Conservation (phyloP, 2,113 vertebrate genomes). For the Catharus bicknelli region DNA sequence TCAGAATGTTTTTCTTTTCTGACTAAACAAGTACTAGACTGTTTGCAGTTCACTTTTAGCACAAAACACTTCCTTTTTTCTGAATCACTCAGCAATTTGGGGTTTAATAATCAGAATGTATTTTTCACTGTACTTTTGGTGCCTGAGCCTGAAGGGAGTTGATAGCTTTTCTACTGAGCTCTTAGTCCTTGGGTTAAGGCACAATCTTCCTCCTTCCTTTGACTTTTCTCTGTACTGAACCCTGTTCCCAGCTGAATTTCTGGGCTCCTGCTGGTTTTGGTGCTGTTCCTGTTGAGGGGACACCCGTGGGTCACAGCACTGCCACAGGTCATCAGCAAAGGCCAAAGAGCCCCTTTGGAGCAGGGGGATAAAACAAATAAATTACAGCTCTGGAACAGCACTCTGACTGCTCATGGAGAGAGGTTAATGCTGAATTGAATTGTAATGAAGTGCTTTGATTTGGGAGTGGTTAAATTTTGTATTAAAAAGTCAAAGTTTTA, state of each 20-base stretch:
- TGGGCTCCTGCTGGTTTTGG: not conserved
- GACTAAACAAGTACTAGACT: not conserved
- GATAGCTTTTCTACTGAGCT: not conserved
- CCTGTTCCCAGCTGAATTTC: not conserved
- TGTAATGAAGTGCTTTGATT: constrained; percentile 32
- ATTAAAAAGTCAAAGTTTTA: not conserved
- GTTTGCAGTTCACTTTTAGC: not conserved
- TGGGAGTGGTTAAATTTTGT: constrained; percentile 14
- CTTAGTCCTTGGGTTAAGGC: not conserved
- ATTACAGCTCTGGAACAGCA: not conserved
- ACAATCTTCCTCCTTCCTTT: not conserved
- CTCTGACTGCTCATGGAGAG: not conserved
- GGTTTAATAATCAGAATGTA: not conserved
- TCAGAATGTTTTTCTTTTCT: not conserved
- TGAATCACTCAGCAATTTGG: not conserved
- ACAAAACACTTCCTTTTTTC: not conserved
- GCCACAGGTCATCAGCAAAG: not conserved
- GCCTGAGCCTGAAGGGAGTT: not conserved
- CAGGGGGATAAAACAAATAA: not conserved
- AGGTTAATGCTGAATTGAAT: constrained; percentile 32
- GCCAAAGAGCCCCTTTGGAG: not conserved
- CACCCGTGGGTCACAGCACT: not conserved
- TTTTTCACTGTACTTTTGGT: no score
- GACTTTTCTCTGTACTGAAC: not conserved
- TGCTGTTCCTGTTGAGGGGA: not conserved